phyloP scores from a whole-genome alignment of 2,113 vertebrate species.

The Syngnathus scovelli region DNA sequence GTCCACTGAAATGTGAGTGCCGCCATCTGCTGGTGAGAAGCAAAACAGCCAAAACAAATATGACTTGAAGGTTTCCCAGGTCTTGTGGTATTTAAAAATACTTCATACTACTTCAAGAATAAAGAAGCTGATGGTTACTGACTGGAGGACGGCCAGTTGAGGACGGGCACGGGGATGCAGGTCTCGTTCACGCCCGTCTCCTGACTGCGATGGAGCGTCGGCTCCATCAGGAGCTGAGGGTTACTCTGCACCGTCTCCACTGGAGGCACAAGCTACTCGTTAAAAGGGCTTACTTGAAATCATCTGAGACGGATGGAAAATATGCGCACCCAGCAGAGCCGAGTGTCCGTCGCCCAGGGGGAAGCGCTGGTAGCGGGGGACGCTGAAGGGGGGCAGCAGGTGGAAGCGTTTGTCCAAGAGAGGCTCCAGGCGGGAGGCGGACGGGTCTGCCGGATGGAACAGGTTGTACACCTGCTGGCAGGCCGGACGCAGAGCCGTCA shows the following conservation, averaged over 20 bases:
- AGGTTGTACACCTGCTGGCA: conserved; percentile 98
- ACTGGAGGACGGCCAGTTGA: conserved; percentile 87
- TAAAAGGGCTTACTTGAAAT: neutral
- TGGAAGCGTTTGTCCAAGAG: conserved; percentile 92
- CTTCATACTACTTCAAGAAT: too few relatives aligned
- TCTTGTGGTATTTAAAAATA: too few relatives aligned
- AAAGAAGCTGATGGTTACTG: conserved; percentile 55
- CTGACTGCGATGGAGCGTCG: conserved; percentile 74
- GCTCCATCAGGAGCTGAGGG: conserved; percentile 87
- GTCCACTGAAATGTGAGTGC: conserved; percentile 65
- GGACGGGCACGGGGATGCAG: conserved; percentile 86
- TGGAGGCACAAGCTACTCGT: conserved; percentile 47
- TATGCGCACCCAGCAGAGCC: conserved; percentile 73
- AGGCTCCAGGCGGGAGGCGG: conserved; percentile 91
- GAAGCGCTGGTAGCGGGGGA: conserved; percentile 95
- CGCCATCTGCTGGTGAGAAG: conserved; percentile 59
- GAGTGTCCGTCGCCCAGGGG: conserved; percentile 92
- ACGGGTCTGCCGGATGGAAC: conserved; percentile 95
- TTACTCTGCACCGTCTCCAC: conserved; percentile 94
- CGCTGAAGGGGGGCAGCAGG: conserved; percentile 82
- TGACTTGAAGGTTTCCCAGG: too few relatives aligned
- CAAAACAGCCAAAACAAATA: neutral
- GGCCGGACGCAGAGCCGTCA: conserved; percentile 83
- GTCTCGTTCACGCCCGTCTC: conserved; percentile 66
- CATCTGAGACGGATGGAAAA: neutral